A percentile compares a stretch with the other conserved stretches of the same genome.
Evolutionary conservation across 2,888 invertebrate species (phyloP).

Genomic region (Sceliomorpha sp.): DNA sequence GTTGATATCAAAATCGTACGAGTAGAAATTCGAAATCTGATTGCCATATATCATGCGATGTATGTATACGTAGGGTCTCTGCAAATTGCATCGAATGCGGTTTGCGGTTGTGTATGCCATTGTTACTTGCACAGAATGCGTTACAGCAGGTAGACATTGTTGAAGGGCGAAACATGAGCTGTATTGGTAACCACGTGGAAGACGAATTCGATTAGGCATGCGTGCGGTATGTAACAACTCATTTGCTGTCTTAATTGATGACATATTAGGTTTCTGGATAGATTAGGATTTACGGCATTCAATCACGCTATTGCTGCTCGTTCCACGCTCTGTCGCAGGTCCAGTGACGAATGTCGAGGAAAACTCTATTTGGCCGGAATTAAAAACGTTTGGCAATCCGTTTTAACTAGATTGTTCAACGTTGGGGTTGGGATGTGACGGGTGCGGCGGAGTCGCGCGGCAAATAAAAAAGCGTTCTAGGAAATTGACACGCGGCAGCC

Average conservation of each 20-base stretch:
- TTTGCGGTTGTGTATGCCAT: slow-evolving; percentile 58
- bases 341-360: no score
- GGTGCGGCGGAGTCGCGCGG: no score
- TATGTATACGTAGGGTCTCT: slow-evolving; percentile 27
- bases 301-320: neutral
- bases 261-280: slow-evolving; percentile 29
- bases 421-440: no score
- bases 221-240: slow-evolving; percentile 44
- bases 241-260: slow-evolving; percentile 46
- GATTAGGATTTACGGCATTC: slow-evolving; percentile 13
- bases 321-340: no score
- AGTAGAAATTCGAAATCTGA: slow-evolving; percentile 58
- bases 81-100: slow-evolving; percentile 63
- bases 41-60: slow-evolving; percentile 61
- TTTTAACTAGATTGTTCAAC: no score
- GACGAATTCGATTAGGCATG: slow-evolving; percentile 48
- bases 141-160: slow-evolving; percentile 49
- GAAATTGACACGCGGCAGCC: no score
- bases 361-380: no score
- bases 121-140: slow-evolving; percentile 52
- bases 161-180: slow-evolving; percentile 44
- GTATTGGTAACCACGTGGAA: slow-evolving; percentile 46
- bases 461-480: no score
- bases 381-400: no score
- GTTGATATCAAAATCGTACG: slow-evolving; percentile 50